Evolutionary conservation across 2,888 invertebrate species (phyloP).

Genomic region (Mactromeris polynyma): DNA sequence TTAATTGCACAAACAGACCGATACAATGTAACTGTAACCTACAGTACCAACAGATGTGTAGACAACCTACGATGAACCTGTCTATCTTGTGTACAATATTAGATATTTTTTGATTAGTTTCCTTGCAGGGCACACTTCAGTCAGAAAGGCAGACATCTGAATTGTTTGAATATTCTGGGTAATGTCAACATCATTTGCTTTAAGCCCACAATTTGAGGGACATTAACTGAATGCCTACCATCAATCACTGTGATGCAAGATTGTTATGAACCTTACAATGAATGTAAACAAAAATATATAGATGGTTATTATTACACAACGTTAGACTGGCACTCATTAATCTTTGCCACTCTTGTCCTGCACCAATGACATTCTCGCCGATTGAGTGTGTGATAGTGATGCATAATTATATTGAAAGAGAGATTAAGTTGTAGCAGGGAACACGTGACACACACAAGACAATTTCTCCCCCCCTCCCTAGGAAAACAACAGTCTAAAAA

Average conservation of each 20-base stretch:
- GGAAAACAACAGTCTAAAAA: no score
- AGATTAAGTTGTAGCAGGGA: no score
- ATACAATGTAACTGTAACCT: not conserved
- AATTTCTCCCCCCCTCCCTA: no score
- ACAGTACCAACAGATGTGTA: not conserved
- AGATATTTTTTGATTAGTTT: not conserved
- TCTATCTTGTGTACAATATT: not conserved
- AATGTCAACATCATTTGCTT: not conserved
- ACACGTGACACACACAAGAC: no score
- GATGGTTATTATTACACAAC: no score
- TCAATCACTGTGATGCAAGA: not conserved
- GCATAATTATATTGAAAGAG: no score
- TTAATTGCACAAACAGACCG: not conserved
- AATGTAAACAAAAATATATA: not conserved
- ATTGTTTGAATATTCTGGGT: not conserved
- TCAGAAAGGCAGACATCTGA: not conserved
- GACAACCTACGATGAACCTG: not conserved
- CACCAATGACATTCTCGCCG: no score
- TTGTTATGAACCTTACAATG: not conserved
- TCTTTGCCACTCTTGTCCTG: no score
- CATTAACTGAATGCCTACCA: not conserved
- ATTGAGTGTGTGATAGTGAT: no score
- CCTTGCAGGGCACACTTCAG: not conserved
- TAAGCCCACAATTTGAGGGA: not conserved
- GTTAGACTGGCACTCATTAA: no score